Evolutionary conservation across 2,888 invertebrate genomes (phyloP), one percentile per base, ranked within the genome.

Genomic region (Lithophane socia): DNA sequence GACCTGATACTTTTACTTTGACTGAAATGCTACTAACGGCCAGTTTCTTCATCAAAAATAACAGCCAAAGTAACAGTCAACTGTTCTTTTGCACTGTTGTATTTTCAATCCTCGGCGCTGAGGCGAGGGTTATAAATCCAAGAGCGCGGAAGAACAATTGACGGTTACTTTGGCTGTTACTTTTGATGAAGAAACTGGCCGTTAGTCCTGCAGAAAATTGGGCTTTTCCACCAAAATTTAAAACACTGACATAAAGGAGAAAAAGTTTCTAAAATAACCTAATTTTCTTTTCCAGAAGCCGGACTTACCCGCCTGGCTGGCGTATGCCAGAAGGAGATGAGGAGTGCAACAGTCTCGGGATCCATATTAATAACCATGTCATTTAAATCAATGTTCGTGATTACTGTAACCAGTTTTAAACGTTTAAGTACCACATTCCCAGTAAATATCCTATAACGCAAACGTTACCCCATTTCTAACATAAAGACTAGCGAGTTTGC

Each of bases 241-340:
- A 29, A 37, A 16, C 21, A 37, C 16, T 7, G 10, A 52, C 29
- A 0, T 21, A 16, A 21, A 37, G 8, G 8, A 68, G 18, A n/a
- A 7, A 16, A 37, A 54, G 4, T 24, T 47, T 21, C 10, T n/a
- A 37, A 37, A 44, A 10, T 47, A 60, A 52, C 2, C 0, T 13
- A 0, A 16, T 47, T 65, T 88, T 77, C 84, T 76, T 76, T 94
- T 93, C 1, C 95, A 96, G 96, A 96, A 96, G 91, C 96, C 96
- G 83, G 96, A 96, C 88, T 86, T 96, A 91, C 96, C 96, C 21
- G 92, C 96, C 2, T 96, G 96, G 88, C 96, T 99, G 91, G 98
- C 99, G 97, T 99, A 99, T 93, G 98, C 99, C 72, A 99, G 99
- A 95, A 99, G 99, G 89, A 99, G 98, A 95, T 99, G 99, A 95